Base-by-base conservation (phyloP, 2,888 invertebrate genomes). In the Orgyia antiqua region DNA sequence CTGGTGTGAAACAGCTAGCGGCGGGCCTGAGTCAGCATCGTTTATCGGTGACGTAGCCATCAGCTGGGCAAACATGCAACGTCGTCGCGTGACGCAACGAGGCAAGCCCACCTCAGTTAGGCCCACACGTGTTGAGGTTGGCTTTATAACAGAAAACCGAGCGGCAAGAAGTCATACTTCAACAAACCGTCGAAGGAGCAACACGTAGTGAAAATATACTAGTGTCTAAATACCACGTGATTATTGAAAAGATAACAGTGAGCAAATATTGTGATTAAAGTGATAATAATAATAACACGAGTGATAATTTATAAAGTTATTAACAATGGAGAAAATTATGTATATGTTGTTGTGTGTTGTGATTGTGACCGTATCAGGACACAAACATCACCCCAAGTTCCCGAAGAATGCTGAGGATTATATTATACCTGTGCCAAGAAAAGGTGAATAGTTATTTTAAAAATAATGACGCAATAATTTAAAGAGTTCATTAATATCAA, bases 101-200 rank as follows among this genome's bases (percentile, higher is more conserved):
- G 59, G 50, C 57, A 47, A 51, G 66, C 65, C 61, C 51, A 45
- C 59, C 44, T 39, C 13, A 41, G 32, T 45, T 36, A 41, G 45
- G 42, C 54, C 54, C 56, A 55, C 51, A 45, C 52, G 40, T 54
- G 55, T 58, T 69, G 70, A 71, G 37, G 35, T 36, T 31, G 19
- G 28, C 71, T 68, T 75, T 83, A 80, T 77, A 83, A 76, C 66
- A 68, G 62, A 62, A 61, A 59, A 54, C 58, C 55, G 61, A 43
- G 38, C 56, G 56, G 51, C 45, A 42, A 45, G 43, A 57, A 57
- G 59, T 45, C 83, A 84, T 53, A 77, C 58, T 56, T 64, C 54
- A 69, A 53, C 67, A 66, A 68, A 63, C 58, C 68, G 71, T 44
- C 71, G 51, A 55, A 56, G 58, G 49, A 61, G 64, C 39, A 60